phyloP scores from a whole-genome alignment of 2,113 vertebrate genomes.

The Poeciliopsis turrubarensis region DNA sequence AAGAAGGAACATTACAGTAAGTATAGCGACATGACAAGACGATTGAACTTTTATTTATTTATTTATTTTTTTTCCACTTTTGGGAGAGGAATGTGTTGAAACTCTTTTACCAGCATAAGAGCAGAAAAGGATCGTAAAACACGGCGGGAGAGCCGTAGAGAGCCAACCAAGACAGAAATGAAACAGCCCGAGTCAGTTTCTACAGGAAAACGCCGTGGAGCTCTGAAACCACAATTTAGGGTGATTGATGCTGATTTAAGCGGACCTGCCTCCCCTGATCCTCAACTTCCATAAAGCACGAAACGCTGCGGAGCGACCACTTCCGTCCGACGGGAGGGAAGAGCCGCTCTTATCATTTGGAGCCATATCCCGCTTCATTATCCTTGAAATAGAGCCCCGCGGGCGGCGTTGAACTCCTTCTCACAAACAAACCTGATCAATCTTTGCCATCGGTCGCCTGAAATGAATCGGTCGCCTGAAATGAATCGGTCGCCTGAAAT shows the following conservation, averaged over 20 bases:
- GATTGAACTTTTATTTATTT: neutral
- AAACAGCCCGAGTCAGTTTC: conserved; percentile 16
- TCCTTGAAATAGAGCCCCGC: conserved; percentile 24
- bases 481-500: conserved; percentile 42
- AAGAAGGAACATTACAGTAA: too few relatives aligned
- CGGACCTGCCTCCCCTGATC: conserved; percentile 23
- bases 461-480: conserved; percentile 38
- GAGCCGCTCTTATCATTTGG: conserved; percentile 16
- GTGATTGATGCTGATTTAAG: conserved; percentile 52
- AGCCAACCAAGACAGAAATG: conserved; percentile 11
- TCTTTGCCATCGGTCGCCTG: conserved; percentile 42
- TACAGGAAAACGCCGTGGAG: neutral
- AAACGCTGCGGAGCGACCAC: conserved; percentile 6
- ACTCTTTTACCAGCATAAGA: conserved; percentile 31
- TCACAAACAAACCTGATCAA: conserved; percentile 50
- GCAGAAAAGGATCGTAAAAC: conserved; percentile 14
- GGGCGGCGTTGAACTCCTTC: conserved; percentile 28
- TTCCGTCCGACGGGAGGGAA: conserved; percentile 4
- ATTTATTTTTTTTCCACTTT: neutral
- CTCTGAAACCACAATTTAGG: conserved; percentile 17
- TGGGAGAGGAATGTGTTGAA: conserved; percentile 18
- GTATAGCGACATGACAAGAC: conserved; percentile 1
- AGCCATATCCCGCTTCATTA: conserved; percentile 45
- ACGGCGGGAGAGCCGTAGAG: conserved; percentile 30
- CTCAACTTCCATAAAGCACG: conserved; percentile 19